Conservation (phyloP, 1,140 invertebrate genomes). For the Harlomillsia oculata region DNA sequence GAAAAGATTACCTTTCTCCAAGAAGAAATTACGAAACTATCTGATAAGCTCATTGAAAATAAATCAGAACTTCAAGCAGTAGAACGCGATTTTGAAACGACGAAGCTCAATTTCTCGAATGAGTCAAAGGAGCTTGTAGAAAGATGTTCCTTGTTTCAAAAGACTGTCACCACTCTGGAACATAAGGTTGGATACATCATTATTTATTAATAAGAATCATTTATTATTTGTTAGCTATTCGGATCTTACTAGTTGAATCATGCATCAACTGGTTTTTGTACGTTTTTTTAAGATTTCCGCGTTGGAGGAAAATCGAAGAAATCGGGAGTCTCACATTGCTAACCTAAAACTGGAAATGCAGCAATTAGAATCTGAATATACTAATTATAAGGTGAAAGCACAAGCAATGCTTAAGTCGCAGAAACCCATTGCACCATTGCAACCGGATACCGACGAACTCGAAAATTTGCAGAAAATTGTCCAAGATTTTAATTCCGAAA, state of each 20-base stretch:
- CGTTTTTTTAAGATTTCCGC: slow-evolving; percentile 25
- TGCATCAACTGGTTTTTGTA: too few relatives aligned
- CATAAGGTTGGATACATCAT: slow-evolving; percentile 25
- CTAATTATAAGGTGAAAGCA: slow-evolving; percentile 33
- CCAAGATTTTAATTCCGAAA: slow-evolving; percentile 34
- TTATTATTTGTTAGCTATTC: background rate
- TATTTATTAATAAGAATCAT: background rate
- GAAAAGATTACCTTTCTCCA: slow-evolving; percentile 33
- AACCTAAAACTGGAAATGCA: slow-evolving; percentile 34
- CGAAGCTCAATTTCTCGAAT: slow-evolving; percentile 28
- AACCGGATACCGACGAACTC: slow-evolving; percentile 24
- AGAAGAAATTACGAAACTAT: slow-evolving; percentile 28
- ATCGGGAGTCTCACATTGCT: slow-evolving; percentile 30
- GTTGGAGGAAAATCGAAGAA: slow-evolving; percentile 30
- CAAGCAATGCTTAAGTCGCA: slow-evolving; percentile 33
- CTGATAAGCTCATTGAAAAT: slow-evolving; percentile 28
- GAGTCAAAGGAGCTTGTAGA: slow-evolving; percentile 29
- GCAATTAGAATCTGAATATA: slow-evolving; percentile 32
- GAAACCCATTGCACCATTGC: slow-evolving; percentile 1
- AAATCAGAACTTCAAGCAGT: slow-evolving; percentile 26
- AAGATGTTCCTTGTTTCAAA: slow-evolving; percentile 13
- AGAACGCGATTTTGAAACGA: slow-evolving; percentile 25
- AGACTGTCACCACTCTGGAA: slow-evolving; percentile 20
- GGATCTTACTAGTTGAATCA: background rate
- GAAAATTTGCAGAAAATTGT: slow-evolving; percentile 35